phyloP scores from a whole-genome alignment of 1,140 invertebrate species.

The Meloidogyne chitwoodi region DNA sequence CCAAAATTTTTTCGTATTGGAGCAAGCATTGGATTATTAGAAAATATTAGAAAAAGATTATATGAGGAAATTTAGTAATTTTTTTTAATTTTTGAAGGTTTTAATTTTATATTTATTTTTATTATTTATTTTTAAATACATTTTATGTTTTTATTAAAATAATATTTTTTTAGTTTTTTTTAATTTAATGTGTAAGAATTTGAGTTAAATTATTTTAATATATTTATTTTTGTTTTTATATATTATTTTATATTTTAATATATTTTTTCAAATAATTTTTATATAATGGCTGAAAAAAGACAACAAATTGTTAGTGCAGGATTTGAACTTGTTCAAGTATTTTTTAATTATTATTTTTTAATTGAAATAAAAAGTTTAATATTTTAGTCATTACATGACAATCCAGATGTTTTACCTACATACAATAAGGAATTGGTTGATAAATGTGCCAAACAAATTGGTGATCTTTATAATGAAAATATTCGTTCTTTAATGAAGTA shows the following conservation, averaged over 20 bases:
- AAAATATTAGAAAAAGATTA: constrained; percentile 33
- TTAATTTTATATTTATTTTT: not conserved
- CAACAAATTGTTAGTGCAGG: not conserved
- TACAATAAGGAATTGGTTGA: constrained; percentile 17
- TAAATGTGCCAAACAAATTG: constrained; percentile 28
- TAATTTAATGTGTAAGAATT: too few species aligned
- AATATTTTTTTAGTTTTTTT: too few species aligned
- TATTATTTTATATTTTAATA: not conserved
- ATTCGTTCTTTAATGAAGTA: constrained; percentile 1
- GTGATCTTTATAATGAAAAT: constrained; percentile 25
- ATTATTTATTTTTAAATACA: not conserved
- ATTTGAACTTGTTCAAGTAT: constrained; percentile 6
- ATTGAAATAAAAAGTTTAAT: not conserved
- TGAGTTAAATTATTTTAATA: too few species aligned
- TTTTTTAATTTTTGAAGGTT: not conserved
- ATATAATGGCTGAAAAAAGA: not conserved
- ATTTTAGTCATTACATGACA: constrained; percentile 23
- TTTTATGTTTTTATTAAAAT: too few species aligned
- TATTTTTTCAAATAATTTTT: not conserved
- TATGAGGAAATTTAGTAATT: not conserved
- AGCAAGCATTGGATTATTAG: constrained; percentile 79
- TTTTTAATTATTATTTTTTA: not conserved
- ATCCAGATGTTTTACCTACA: constrained; percentile 27
- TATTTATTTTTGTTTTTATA: too few species aligned
- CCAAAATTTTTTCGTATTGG: constrained; percentile 84